A percentile compares a stretch with the other conserved stretches of the same genome.
These are phyloP conservation scores for Thymallus thymallus DNA, from an alignment of 2,113 vertebrate genomes.

Conservation along the genomic window DNA sequence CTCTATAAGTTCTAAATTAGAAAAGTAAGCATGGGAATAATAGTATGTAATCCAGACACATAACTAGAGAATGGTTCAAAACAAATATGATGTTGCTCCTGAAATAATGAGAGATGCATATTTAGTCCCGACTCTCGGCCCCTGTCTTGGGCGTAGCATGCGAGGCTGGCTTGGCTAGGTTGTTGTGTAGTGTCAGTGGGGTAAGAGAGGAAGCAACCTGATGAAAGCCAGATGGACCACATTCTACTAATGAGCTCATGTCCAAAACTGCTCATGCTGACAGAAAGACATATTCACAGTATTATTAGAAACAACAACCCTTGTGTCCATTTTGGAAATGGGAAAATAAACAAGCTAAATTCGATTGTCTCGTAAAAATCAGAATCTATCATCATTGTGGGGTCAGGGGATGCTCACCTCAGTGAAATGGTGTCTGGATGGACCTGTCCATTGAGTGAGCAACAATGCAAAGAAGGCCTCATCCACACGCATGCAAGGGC, in stretches of 20 bases:
- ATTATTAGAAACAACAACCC: constrained; percentile 7
- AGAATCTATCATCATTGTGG: constrained; percentile 4
- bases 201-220: not conserved
- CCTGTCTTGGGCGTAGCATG: not conserved
- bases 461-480: not conserved
- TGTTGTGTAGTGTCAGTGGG: not conserved
- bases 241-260: not conserved
- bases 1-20: constrained; percentile 18
- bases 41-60: constrained; percentile 6
- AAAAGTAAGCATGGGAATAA: constrained; percentile 2
- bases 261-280: constrained; percentile 5
- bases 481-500: not conserved
- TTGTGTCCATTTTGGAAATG: not conserved
- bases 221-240: constrained; percentile 4
- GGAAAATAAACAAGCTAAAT: constrained; percentile 8
- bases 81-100: constrained; percentile 6
- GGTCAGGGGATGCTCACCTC: constrained; percentile 12
- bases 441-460: constrained; percentile 15
- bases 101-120: constrained; percentile 8
- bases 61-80: constrained; percentile 9
- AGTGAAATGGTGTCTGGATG: no score
- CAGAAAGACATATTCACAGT: constrained; percentile 1
- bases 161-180: not conserved
- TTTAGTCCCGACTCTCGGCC: not conserved
- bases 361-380: constrained; percentile 14